phyloP scores from a whole-genome alignment of 1,140 invertebrate species.

The Neodiprion lecontei region DNA sequence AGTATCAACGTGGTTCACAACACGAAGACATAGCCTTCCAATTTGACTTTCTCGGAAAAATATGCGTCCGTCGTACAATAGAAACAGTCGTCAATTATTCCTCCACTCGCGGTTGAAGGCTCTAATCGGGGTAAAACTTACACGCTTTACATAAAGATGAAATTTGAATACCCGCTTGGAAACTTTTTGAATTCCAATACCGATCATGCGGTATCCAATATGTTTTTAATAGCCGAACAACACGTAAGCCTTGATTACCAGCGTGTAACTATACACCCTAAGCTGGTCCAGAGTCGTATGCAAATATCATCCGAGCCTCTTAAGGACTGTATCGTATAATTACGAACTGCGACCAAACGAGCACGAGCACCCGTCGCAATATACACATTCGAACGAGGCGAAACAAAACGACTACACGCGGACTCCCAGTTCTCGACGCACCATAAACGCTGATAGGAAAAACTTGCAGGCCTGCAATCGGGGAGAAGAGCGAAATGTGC shows the following conservation, averaged over 20 bases:
- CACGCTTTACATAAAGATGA: too few species aligned
- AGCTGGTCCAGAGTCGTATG: not conserved
- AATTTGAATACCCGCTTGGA: too few species aligned
- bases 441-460: slow-evolving; percentile 7
- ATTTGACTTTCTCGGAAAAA: too few species aligned
- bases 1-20: too few species aligned
- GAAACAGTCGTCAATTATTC: too few species aligned
- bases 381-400: not conserved
- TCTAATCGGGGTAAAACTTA: too few species aligned
- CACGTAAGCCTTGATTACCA: not conserved
- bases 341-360: not conserved
- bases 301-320: not conserved
- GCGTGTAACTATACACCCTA: not conserved
- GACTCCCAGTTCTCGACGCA: not conserved
- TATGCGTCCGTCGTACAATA: too few species aligned
- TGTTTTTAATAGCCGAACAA: not conserved
- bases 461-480: not conserved
- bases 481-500: not conserved
- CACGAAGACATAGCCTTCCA: too few species aligned
- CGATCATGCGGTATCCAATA: not conserved
- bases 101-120: too few species aligned
- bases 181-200: not conserved
- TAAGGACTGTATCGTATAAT: not conserved
- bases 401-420: not conserved
- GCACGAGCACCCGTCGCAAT: not conserved